Base-by-base conservation (phyloP, 2,888 invertebrate species). In the Rhingia rostrata region DNA sequence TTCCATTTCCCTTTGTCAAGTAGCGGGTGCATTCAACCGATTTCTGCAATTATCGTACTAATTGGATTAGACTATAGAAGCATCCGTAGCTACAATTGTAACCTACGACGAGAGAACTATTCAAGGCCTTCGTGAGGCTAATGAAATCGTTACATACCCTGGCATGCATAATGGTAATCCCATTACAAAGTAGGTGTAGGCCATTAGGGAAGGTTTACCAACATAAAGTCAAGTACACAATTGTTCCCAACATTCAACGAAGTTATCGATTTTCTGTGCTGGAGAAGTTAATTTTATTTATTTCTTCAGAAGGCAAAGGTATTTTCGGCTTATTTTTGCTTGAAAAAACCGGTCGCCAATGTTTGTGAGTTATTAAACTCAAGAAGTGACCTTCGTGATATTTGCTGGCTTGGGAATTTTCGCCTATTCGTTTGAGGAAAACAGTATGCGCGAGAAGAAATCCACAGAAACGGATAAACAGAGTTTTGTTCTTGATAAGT, bases 121-220 rank as follows among this genome's bases (percentile, higher is more conserved):
- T 43, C 9, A 63, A 53, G 43, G 41, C 7, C 33, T 30, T 61
- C 33, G 43, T 61, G 67, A 60, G 43, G 33, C 12, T 73, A 73
- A 61, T 51, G 60, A 49, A 72, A 66, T 43, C 58, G 72, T 67
- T 66, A 60, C 58, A 70, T 41, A n/a, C 39, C 63, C 39, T 66
- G 12, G 7, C 37, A 41, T 63, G 43, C 60, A 66, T 73, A 60
- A 79, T 53, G 66, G 73, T 72, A 61, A 79, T 73, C 66, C 60
- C 53, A 67, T 79, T 79, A 67, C 14, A 14, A 66, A 66, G 35
- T 56, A 78, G 78, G 66, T 73, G 58, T 66, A 73, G 72, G 79
- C 66, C 66, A 54, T 51, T 54, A 45, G 58, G 45, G 35, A 14
- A 4, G 39, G 14, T 12, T 22, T 22, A 22, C 22, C 22, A 22